Percentiles rank a stretch among this genome's conserved stretches.
Conservation (phyloP, 2,113 vertebrate genomes). For the Butorides virescens region DNA sequence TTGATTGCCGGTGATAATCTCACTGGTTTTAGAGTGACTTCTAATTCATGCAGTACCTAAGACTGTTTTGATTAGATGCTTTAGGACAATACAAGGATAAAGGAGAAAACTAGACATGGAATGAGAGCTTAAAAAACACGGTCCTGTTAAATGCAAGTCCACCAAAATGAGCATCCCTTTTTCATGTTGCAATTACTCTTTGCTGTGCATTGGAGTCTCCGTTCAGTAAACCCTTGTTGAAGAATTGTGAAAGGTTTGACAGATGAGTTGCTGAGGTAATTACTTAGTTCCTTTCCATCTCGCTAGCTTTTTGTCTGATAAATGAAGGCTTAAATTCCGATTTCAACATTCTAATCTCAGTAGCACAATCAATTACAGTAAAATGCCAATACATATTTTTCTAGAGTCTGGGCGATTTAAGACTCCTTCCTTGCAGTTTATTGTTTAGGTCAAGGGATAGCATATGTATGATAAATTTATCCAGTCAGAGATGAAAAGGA, state of each 20-base stretch:
- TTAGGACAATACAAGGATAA: neutral
- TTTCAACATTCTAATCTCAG: constrained; percentile 68
- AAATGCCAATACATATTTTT: constrained; percentile 45
- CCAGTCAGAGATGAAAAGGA: neutral
- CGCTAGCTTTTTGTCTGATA: constrained; percentile 58
- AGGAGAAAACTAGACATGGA: constrained; percentile 12
- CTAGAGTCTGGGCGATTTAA: neutral
- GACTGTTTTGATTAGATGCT: constrained; percentile 15
- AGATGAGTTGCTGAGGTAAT: constrained; percentile 67
- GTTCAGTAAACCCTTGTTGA: constrained; percentile 32
- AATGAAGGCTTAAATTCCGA: constrained; percentile 62
- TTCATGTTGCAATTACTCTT: constrained; percentile 19
- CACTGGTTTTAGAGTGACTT: neutral
- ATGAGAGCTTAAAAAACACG: neutral
- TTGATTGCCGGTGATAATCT: constrained; percentile 3
- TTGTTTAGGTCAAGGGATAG: constrained; percentile 4
- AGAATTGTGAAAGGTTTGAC: constrained; percentile 62
- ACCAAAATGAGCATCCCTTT: constrained; percentile 5
- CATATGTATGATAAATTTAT: neutral
- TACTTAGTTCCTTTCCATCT: constrained; percentile 61
- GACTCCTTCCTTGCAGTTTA: constrained; percentile 17
- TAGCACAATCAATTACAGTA: constrained; percentile 57
- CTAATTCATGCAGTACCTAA: neutral
- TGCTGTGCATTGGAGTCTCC: neutral
- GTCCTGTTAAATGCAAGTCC: neutral